Percentiles rank a stretch among this genome's conserved stretches.
Conservation (phyloP, 2,113 vertebrate genomes). For the Eudyptes chrysolophus region DNA sequence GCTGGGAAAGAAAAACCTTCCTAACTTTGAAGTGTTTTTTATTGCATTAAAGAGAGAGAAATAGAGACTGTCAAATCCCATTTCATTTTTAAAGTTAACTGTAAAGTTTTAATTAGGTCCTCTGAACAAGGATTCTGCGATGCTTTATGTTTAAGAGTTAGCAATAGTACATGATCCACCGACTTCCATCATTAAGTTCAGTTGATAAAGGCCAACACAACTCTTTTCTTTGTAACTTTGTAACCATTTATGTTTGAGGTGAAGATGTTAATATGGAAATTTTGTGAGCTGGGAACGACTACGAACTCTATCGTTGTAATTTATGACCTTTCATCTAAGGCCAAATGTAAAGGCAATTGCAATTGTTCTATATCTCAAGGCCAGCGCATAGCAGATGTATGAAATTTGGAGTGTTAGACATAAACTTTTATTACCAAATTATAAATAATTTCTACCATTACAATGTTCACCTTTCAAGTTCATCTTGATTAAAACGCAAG, state of each 20-base stretch:
- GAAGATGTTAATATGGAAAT: slow-evolving; percentile 83
- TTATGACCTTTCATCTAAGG: slow-evolving; percentile 79
- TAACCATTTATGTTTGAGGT: slow-evolving; percentile 81
- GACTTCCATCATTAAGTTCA: slow-evolving; percentile 59
- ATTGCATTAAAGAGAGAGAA: neutral
- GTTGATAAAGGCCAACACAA: slow-evolving; percentile 73
- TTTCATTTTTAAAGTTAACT: slow-evolving; percentile 60
- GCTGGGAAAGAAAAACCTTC: slow-evolving; percentile 1
- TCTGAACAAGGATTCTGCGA: slow-evolving; percentile 37
- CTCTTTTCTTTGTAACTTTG: slow-evolving; percentile 71
- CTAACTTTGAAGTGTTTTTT: slow-evolving; percentile 36
- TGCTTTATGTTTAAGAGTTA: neutral
- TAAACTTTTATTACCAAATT: slow-evolving; percentile 88
- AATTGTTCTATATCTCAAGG: slow-evolving; percentile 80
- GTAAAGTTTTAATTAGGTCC: slow-evolving; percentile 69
- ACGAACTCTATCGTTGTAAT: slow-evolving; percentile 74
- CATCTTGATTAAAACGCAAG: slow-evolving; percentile 83
- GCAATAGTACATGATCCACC: neutral
- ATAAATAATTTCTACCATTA: slow-evolving; percentile 87
- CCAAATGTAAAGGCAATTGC: slow-evolving; percentile 81
- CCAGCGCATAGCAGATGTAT: slow-evolving; percentile 76
- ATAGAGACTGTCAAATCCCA: slow-evolving; percentile 16
- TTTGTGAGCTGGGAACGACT: slow-evolving; percentile 72
- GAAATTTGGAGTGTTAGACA: slow-evolving; percentile 80
- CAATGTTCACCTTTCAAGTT: slow-evolving; percentile 83